These are phyloP conservation scores for Aurelia aurita DNA, from an alignment of 30 jellyfish, hydroid and myxozoan species.

Conservation along the genomic window DNA sequence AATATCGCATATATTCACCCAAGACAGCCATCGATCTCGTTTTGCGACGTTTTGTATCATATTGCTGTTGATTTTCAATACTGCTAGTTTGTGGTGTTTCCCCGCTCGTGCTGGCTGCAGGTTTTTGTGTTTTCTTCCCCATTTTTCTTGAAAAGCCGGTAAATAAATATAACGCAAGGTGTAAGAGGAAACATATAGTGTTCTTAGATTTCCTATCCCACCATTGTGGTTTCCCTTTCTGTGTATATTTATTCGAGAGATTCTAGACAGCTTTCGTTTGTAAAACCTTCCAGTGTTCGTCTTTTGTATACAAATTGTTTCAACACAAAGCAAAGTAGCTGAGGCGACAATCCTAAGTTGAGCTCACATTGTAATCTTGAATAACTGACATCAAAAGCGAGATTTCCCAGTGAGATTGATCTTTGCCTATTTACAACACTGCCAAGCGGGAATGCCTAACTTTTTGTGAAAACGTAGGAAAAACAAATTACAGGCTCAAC, in stretches of 20 bases:
- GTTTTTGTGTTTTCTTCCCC: conserved; percentile 55
- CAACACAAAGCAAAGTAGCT: conserved; percentile 28
- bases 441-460: not conserved
- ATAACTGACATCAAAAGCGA: conserved; percentile 47
- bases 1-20: conserved; percentile 62
- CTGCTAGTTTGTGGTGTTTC: conserved; percentile 5
- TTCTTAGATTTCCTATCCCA: conserved; percentile 52
- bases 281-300: conserved; percentile 21
- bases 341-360: conserved; percentile 48
- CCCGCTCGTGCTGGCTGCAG: conserved; percentile 11
- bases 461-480: not conserved
- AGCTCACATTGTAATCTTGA: conserved; percentile 33
- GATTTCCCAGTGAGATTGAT: conserved; percentile 40
- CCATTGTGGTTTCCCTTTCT: conserved; percentile 52
- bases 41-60: conserved; percentile 10
- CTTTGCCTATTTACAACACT: not conserved
- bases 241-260: not conserved
- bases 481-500: not conserved
- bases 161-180: not conserved
- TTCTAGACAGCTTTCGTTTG: conserved; percentile 12
- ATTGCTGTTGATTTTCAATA: not conserved
- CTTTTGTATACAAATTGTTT: conserved; percentile 51
- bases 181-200: conserved; percentile 17
- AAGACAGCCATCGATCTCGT: conserved; percentile 55
- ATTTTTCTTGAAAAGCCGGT: not conserved